Base-by-base conservation (phyloP, 30 jellyfish, hydroid and myxozoan genomes). In the Cassiopea andromeda region DNA sequence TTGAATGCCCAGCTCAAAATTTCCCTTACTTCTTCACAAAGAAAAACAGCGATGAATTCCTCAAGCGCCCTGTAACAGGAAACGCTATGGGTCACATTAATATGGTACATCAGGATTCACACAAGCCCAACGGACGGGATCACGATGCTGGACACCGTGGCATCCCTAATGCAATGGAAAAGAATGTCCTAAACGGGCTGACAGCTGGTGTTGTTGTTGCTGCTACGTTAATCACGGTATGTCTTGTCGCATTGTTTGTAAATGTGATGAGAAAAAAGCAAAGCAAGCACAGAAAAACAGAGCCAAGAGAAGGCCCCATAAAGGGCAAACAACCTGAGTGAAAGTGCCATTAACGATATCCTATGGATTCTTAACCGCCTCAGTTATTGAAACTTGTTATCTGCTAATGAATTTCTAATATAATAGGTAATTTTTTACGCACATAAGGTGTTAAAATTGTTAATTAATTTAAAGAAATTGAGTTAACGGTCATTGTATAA, bases 1-100 rank as follows among this genome's bases (percentile, higher is more conserved):
- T 80, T 69, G 92, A 87, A 45, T 92, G 98, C 68, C 98, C 94
- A 16, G 57, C 73, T 61, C 61, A 87, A 58, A 69, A 81, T 16
- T 82, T 83, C 69, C 98, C 98, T 7, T 92, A 86, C 82, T 92
- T 92, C 80, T 92, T 72, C 78, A 92, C 98, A 73, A 80, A 77
- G 78, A 82, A 86, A 46, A 92, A 92, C 83, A 92, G 98, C 88
- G 81, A 91, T 61, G 93, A 84, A 77, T 83, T 44, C 44, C 90
- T 81, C 2, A 57, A 43, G 13, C 66, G 57, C 45, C 44, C 80
- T n/a, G 43, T 81, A 10, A 54, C 44, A 14, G 90, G 12, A 54
- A 54, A 54, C 12, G 64, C 10, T 54, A 10, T 54, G 64, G 7
- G 64, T 10, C 64, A 54, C 7, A 54, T 54, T 10, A 54, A 54